Evolutionary conservation across 2,797 vertebrate genomes (phyloP).

Genomic region (Cichlasoma orientale): DNA sequence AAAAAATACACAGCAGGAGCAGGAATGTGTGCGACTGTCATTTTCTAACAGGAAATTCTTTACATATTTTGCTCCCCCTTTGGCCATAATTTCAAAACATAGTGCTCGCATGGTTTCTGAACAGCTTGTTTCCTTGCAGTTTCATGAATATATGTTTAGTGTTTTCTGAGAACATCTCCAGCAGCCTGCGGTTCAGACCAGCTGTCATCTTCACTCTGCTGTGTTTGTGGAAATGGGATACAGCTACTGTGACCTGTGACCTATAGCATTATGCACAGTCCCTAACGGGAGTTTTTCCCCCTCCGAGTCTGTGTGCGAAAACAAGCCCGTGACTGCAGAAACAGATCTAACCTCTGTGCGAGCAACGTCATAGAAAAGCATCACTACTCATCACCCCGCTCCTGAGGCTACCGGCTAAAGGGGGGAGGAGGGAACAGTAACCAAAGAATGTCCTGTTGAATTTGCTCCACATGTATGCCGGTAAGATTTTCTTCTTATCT

Average conservation of each 20-base stretch:
- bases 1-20: conserved; percentile 1
- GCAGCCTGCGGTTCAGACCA: conserved; percentile 37
- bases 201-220: conserved; percentile 58
- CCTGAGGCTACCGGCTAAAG: conserved; percentile 33
- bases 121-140: conserved; percentile 28
- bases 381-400: conserved; percentile 18
- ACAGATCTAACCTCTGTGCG: conserved; percentile 18
- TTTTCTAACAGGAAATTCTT: conserved; percentile 63
- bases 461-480: conserved; percentile 27
- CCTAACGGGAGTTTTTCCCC: conserved; percentile 32
- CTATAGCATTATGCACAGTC: conserved; percentile 36
- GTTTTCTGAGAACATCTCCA: conserved; percentile 28
- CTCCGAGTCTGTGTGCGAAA: conserved; percentile 36
- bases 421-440: conserved; percentile 22
- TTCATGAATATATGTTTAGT: conserved; percentile 31
- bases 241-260: conserved; percentile 57
- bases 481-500: conserved; percentile 58
- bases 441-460: conserved; percentile 35
- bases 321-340: conserved; percentile 27
- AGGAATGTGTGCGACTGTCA: conserved; percentile 26
- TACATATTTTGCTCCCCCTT: conserved; percentile 53
- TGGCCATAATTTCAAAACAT: conserved; percentile 56
- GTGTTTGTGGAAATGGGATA: conserved; percentile 53
- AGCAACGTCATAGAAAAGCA: conserved; percentile 14
- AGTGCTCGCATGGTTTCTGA: conserved; percentile 26